Conservation (phyloP, 2,888 invertebrate genomes). For the Theodoxus fluviatilis region DNA sequence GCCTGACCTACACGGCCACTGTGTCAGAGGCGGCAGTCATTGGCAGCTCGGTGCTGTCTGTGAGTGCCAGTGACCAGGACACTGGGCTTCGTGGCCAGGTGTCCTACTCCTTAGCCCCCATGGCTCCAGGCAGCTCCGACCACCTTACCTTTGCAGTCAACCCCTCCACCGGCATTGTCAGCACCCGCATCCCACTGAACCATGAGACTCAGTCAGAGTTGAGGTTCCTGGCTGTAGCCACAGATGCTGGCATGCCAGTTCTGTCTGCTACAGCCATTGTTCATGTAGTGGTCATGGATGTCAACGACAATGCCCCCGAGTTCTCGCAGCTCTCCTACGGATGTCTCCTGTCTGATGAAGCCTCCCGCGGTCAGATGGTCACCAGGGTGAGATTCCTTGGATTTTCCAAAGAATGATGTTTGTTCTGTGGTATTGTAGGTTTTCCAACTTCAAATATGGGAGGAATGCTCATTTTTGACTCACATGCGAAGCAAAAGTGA, state of each 20-base stretch:
- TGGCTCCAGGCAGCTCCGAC: slow-evolving; percentile 58
- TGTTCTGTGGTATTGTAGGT: too few species aligned
- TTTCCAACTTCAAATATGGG: too few species aligned
- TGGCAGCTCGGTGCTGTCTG: slow-evolving; percentile 58
- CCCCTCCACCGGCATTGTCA: slow-evolving; percentile 78
- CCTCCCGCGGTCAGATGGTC: slow-evolving; percentile 85
- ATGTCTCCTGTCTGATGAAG: slow-evolving; percentile 81
- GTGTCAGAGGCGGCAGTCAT: slow-evolving; percentile 63
- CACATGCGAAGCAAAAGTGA: too few species aligned
- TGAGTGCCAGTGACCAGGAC: slow-evolving; percentile 61
- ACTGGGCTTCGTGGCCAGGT: slow-evolving; percentile 68
- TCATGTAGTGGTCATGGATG: slow-evolving; percentile 83
- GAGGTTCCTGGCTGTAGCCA: slow-evolving; percentile 81
- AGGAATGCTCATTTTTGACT: too few species aligned
- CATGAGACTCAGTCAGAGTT: slow-evolving; percentile 70
- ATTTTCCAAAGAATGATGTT: neutral
- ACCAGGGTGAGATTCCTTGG: slow-evolving; percentile 70
- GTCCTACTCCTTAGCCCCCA: slow-evolving; percentile 74
- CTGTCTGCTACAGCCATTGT: slow-evolving; percentile 83
- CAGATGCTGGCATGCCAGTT: slow-evolving; percentile 84
- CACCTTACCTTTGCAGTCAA: slow-evolving; percentile 81
- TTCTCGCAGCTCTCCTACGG: slow-evolving; percentile 71
- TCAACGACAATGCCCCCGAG: slow-evolving; percentile 86
- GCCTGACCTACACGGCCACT: slow-evolving; percentile 48
- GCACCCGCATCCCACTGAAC: slow-evolving; percentile 68